Conservation (phyloP, 2,113 vertebrate genomes). For the Aegypius monachus region DNA sequence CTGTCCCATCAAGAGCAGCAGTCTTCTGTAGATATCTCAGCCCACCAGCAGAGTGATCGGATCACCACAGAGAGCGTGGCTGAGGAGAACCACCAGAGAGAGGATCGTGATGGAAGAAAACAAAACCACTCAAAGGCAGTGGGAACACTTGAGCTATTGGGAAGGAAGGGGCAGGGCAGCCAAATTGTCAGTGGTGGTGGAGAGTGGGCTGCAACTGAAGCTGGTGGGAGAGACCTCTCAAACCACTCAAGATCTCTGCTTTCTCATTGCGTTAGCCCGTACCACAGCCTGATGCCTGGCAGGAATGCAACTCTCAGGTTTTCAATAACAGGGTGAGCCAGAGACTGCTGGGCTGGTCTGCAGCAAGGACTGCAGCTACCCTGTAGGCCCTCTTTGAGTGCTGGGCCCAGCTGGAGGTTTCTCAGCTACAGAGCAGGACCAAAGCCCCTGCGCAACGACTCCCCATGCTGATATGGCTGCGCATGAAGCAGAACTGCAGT, state of each 20-base stretch:
- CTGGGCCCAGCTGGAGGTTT: not conserved
- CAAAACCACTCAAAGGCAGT: not conserved
- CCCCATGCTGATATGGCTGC: not conserved
- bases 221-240: not conserved
- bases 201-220: not conserved
- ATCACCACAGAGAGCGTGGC: rapidly evolving
- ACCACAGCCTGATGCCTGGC: not conserved
- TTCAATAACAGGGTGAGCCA: not conserved
- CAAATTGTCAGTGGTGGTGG: not conserved
- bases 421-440: not conserved
- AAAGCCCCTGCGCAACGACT: not conserved
- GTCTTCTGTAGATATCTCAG: not conserved
- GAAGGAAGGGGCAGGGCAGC: not conserved
- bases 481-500: not conserved
- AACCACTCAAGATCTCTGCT: not conserved
- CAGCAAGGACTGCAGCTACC: not conserved
- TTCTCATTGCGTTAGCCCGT: not conserved
- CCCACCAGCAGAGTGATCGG: not conserved
- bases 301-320: not conserved
- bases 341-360: not conserved
- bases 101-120: not conserved
- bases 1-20: not conserved
- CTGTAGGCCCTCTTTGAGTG: not conserved
- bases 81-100: not conserved
- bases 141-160: not conserved